phyloP scores from a whole-genome alignment of 2,888 invertebrate genomes.

The Aphrophora alni region DNA sequence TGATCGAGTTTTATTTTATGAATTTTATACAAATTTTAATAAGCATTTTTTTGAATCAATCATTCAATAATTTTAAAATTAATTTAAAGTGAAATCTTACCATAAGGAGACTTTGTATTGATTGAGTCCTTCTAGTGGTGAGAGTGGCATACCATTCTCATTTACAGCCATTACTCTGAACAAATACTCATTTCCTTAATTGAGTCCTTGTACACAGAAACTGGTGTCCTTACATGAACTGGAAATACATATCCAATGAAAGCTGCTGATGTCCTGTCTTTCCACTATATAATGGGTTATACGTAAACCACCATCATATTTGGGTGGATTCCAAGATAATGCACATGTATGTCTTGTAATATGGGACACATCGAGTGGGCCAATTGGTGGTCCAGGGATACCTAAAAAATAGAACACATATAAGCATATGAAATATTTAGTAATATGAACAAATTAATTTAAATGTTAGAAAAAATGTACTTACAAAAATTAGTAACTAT shows the following conservation, averaged over 20 bases:
- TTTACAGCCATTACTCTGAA: slow-evolving; percentile 98
- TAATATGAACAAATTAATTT: too few relatives aligned
- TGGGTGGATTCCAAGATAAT: slow-evolving; percentile 93
- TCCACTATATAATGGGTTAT: slow-evolving; percentile 96
- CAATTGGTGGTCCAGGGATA: slow-evolving; percentile 93
- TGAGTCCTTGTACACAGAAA: slow-evolving; percentile 91
- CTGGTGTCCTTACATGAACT: slow-evolving; percentile 78
- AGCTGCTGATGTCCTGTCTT: slow-evolving; percentile 84
- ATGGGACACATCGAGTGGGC: slow-evolving; percentile 87
- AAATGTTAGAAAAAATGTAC: too few relatives aligned
- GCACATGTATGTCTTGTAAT: slow-evolving; percentile 91
- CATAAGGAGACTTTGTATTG: slow-evolving; percentile 84
- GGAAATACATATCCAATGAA: slow-evolving; percentile 90
- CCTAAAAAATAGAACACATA: slow-evolving; percentile 61
- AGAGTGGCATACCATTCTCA: slow-evolving; percentile 94
- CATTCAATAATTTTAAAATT: too few relatives aligned
- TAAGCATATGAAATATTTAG: too few relatives aligned
- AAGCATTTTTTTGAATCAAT: too few relatives aligned
- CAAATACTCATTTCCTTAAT: slow-evolving; percentile 95
- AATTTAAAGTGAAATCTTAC: too few relatives aligned
- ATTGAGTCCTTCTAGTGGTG: slow-evolving; percentile 89
- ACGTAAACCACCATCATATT: slow-evolving; percentile 88
- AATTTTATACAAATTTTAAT: too few relatives aligned
- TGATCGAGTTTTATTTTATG: too few relatives aligned
- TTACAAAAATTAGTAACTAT: too few relatives aligned